These are phyloP conservation scores for Oscheius sp. DNA, from an alignment of 2,888 invertebrate genomes.

Conservation along the genomic window DNA sequence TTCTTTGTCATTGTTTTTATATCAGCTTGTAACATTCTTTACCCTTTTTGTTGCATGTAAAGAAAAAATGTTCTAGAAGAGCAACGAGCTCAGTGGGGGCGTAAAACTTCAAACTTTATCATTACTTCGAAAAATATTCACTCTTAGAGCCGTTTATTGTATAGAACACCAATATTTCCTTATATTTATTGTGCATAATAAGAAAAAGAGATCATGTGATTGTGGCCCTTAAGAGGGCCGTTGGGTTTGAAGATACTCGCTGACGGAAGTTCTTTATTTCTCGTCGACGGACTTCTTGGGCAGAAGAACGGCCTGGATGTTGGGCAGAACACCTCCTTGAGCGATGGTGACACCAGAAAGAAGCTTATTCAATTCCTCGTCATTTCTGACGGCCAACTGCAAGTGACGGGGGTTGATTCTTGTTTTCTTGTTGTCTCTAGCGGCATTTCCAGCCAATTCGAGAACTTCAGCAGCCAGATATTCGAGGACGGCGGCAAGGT, in stretches of 20 bases:
- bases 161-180: background rate
- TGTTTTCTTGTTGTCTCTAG: conserved; percentile 73
- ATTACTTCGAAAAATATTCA: too few species aligned
- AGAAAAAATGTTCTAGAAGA: too few species aligned
- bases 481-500: conserved; percentile 65
- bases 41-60: too few species aligned
- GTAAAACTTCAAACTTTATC: too few species aligned
- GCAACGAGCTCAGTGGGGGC: too few species aligned
- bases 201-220: background rate
- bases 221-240: conserved; percentile 30
- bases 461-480: conserved; percentile 66
- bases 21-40: too few species aligned
- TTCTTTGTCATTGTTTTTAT: too few species aligned
- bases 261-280: too few species aligned
- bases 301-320: conserved; percentile 68
- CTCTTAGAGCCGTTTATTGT: background rate
- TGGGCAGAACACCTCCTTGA: conserved; percentile 82
- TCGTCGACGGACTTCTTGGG: conserved; percentile 63
- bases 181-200: background rate
- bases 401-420: conserved; percentile 72
- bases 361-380: conserved; percentile 68
- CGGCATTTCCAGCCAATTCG: conserved; percentile 71
- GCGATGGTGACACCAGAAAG: conserved; percentile 81
- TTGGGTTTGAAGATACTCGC: conserved; percentile 23
- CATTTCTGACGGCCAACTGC: conserved; percentile 67